These are phyloP conservation scores for Drosophila silvestris DNA, from an alignment of 2,888 invertebrate genomes.

Conservation along the genomic window DNA sequence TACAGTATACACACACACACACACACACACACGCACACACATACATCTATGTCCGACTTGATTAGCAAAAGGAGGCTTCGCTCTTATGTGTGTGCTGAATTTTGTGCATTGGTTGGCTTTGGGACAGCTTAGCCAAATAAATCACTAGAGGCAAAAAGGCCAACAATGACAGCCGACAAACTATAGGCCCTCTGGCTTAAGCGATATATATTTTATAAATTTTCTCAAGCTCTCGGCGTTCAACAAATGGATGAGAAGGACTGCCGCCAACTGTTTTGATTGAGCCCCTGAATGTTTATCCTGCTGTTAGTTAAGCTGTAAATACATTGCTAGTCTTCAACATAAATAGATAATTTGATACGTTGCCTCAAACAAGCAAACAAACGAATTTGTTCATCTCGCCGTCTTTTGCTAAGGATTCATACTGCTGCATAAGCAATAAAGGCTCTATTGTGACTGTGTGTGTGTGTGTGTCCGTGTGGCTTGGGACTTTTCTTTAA, in stretches of 20 bases:
- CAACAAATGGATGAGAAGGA: constrained; percentile 60
- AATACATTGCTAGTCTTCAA: constrained; percentile 58
- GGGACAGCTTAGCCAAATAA: constrained; percentile 76
- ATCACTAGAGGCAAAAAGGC: constrained; percentile 61
- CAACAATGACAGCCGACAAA: constrained; percentile 44
- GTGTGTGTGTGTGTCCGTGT: constrained; percentile 20
- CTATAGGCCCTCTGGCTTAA: constrained; percentile 46
- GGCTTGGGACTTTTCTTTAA: constrained; percentile 49
- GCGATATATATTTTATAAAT: constrained; percentile 54
- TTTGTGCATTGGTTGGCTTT: constrained; percentile 67
- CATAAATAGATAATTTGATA: constrained; percentile 76
- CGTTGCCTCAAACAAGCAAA: constrained; percentile 40
- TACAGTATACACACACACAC: not conserved
- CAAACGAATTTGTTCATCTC: constrained; percentile 28
- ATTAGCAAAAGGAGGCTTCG: constrained; percentile 40
- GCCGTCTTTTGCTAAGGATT: constrained; percentile 10
- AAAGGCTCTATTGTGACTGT: constrained; percentile 24
- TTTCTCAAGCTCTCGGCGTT: constrained; percentile 32
- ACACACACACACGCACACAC: not conserved
- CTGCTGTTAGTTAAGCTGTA: constrained; percentile 76
- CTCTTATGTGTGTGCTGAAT: constrained; percentile 69
- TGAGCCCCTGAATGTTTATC: constrained; percentile 69
- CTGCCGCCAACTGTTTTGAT: constrained; percentile 64
- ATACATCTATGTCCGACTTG: constrained; percentile 23
- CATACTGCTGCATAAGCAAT: constrained; percentile 66